Evolutionary conservation across 2,113 vertebrate genomes (phyloP), one percentile per base, ranked within the genome.

Genomic region (Fulica atra): DNA sequence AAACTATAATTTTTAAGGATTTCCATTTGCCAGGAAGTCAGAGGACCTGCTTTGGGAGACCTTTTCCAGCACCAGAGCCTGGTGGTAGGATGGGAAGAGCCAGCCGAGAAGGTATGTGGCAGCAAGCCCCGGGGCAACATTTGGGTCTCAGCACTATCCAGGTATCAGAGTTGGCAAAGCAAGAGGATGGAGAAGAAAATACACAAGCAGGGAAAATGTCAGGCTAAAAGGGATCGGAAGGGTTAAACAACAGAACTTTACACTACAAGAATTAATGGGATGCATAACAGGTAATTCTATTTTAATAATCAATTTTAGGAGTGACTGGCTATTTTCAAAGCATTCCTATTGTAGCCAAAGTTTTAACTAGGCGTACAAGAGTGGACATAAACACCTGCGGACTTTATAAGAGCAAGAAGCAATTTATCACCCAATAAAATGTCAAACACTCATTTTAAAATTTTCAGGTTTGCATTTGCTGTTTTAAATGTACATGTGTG

Each of bases 351-450:
- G 86, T 86, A 92, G 94, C 92, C 93, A 81, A 56, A 77, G 85
- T 93, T 96, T 97, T 95, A 94, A 96, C 90, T 91, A 94, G 91
- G 90, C 81, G 1, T 96, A 89, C 20, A 71, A 88, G 96, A 94
- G 88, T 94, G 91, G 93, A 94, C 96, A 93, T 95, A 92, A 95
- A 95, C 96, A 97, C 90, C 97, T 97, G 96, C 6, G 50, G 94
- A 93, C 96, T 97, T 97, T 97, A 97, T 97, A 96, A 92, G 94
- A 81, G 86, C 35, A 96, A 95, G 96, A 96, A 93, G 91, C 95
- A 88, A 97, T 96, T 97, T 97, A 97, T 96, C 96, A 97, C 96
- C 95, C 95, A 94, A 97, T 96, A 97, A 97, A 97, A 97, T 89
- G 87, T 33, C 93, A 96, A 96, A 95, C 90, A 91, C 86, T 96